Evolutionary conservation across 2,888 invertebrate species (phyloP).

Genomic region (Drosophila cognata): DNA sequence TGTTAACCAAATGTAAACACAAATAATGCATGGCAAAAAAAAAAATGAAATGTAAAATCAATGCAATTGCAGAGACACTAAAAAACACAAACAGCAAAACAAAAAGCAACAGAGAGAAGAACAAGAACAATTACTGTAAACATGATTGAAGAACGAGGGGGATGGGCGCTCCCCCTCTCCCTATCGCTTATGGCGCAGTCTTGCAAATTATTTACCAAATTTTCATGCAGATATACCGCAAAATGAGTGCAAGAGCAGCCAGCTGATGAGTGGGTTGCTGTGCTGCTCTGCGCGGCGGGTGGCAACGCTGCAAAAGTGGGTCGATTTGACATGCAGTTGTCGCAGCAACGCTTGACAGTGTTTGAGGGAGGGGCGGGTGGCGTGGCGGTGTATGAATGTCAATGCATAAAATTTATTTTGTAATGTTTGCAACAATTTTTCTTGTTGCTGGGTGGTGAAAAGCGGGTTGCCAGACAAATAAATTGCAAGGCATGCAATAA

Average conservation of each 20-base stretch:
- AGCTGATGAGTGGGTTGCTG: conserved; percentile 19
- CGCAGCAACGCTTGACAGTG: conserved; percentile 72
- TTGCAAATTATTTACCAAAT: conserved; percentile 77
- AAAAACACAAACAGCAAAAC: conserved; percentile 48
- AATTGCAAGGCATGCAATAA: conserved; percentile 81
- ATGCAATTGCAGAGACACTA: conserved; percentile 68
- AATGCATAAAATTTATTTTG: conserved; percentile 76
- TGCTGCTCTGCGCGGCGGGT: conserved; percentile 12
- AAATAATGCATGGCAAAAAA: conserved; percentile 57
- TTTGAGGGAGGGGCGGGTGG: neutral
- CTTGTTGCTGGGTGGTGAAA: conserved; percentile 16
- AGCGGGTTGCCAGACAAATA: conserved; percentile 66
- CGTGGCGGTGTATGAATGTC: conserved; percentile 58
- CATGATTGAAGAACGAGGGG: conserved; percentile 49
- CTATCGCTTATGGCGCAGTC: neutral
- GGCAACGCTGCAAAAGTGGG: conserved; percentile 69
- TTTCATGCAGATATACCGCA: conserved; percentile 77
- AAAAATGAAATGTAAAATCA: conserved; percentile 53
- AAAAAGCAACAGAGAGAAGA: conserved; percentile 31
- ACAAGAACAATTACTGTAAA: conserved; percentile 42
- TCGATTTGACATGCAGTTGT: conserved; percentile 80
- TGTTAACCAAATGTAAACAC: conserved; percentile 63
- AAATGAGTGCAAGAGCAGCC: conserved; percentile 57
- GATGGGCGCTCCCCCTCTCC: neutral
- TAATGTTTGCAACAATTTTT: conserved; percentile 76